These are phyloP conservation scores for Coturnix japonica DNA, from an alignment of 2,113 vertebrate species.

Conservation along the genomic window DNA sequence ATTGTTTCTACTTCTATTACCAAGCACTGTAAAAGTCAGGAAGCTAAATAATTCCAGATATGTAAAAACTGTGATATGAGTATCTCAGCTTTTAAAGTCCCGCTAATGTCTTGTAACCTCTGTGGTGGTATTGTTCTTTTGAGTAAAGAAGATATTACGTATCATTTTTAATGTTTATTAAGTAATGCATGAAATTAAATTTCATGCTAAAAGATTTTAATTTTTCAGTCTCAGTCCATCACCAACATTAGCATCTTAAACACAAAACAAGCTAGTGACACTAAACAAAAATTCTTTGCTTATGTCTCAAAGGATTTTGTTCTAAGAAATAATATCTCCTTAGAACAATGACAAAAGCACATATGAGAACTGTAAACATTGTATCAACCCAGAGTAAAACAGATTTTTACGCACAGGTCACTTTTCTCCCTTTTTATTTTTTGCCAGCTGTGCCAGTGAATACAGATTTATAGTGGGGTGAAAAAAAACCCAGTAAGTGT, in stretches of 20 bases:
- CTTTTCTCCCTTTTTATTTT: not conserved
- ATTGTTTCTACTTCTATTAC: not conserved
- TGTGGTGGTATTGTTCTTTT: not conserved
- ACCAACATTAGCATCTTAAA: not conserved
- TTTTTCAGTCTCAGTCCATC: slow-evolving; percentile 2
- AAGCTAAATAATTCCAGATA: not conserved
- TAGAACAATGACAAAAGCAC: not conserved
- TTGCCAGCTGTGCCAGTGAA: not conserved
- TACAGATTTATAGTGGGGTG: not conserved
- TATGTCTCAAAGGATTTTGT: not conserved
- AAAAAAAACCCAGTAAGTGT: not conserved
- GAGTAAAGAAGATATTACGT: not conserved
- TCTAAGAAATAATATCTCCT: not conserved
- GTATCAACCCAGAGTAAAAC: not conserved
- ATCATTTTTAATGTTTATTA: not conserved
- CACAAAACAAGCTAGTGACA: not conserved
- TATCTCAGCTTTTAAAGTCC: not conserved
- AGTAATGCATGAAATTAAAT: slow-evolving; percentile 53
- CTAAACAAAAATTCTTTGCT: not conserved
- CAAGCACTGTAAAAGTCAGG: not conserved
- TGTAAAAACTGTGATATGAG: not conserved
- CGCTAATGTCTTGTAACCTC: not conserved
- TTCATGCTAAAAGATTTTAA: slow-evolving; percentile 40
- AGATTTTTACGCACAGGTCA: not conserved
- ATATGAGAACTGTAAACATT: not conserved